phyloP scores from a whole-genome alignment of 2,888 invertebrate genomes.

The Amphipoea oculea region DNA sequence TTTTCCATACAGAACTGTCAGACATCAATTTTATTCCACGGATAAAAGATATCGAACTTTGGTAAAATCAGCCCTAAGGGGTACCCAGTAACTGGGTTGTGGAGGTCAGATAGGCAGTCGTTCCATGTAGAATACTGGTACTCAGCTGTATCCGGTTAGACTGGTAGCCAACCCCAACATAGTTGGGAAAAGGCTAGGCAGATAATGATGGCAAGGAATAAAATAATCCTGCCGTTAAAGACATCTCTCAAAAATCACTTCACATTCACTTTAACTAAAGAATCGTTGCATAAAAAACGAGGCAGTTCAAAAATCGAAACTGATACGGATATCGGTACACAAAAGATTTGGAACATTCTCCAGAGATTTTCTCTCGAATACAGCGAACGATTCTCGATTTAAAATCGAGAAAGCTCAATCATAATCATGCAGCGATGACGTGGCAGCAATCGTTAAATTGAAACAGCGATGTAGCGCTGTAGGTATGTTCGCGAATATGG shows the following conservation, averaged over 20 bases:
- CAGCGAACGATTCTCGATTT: slow-evolving; percentile 28
- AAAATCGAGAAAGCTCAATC: slow-evolving; percentile 34
- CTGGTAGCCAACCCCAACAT: no score
- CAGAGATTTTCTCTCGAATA: slow-evolving; percentile 26
- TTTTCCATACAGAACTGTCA: background rate
- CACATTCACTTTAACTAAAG: background rate
- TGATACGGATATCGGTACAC: slow-evolving; percentile 19
- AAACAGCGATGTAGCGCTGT: slow-evolving; percentile 34
- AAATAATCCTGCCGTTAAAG: background rate
- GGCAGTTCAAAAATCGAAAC: slow-evolving; percentile 3
- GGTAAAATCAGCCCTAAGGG: no score
- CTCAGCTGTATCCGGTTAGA: no score
- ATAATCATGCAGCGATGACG: slow-evolving; percentile 50
- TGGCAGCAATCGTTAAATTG: slow-evolving; percentile 45
- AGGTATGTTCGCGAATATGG: slow-evolving; percentile 8
- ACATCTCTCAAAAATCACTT: background rate
- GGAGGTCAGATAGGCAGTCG: no score
- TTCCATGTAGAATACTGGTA: no score
- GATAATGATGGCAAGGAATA: background rate
- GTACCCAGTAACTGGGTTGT: no score
- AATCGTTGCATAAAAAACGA: background rate
- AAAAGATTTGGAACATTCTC: slow-evolving; percentile 33
- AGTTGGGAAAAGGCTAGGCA: no score
- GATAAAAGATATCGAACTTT: no score
- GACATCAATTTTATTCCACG: background rate